Base-by-base conservation (phyloP, 2,888 invertebrate genomes). In the Macrosiphum euphorbiae region DNA sequence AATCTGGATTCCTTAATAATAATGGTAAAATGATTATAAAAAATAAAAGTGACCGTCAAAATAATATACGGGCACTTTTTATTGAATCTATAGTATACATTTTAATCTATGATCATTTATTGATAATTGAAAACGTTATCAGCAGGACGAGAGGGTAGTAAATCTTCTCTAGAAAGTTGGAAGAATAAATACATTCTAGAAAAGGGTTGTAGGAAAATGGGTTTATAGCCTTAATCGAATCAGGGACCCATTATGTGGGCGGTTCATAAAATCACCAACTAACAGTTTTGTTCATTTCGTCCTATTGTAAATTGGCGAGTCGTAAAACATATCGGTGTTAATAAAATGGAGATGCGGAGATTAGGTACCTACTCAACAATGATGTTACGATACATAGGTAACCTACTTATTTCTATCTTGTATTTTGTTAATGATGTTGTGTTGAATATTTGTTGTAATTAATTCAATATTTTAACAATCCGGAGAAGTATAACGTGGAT, bases 161-260 rank as follows among this genome's bases (percentile, higher is more conserved):
- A 84, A 52, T 91, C 84, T 52, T 84, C 8, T 13, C 16, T n/a
- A 20, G 90, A 47, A 26, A 86, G 86, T 61, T 55, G 24, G 47
- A 35, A 16, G 13, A 61, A 47, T 35, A 61, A 52, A 87, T 47
- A 47, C 86, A 92, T 86, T 47, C 7, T 47, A 26, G 86, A 47
- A 92, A 87, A 92, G 47, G 91, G 91, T 91, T 58, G 58, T 58
- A 44, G 35, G 20, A 47, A 16, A 24, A 7, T n/a, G 47, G 47
- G 47, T 47, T 86, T 86, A 86, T 91, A 13, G 58, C 24, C n/a
- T 67, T 86, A 86, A 91, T 92, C 47, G 86, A 92, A 92, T 86
- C 47, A n/a, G 26, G 86, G 58, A 26, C 35, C 35, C 58, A 50
- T 87, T 86, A 92, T 61, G 55, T 28, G 85, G 41, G 58, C 4